These are phyloP conservation scores for Salvelinus fontinalis DNA, from an alignment of 2,113 vertebrate species.

Conservation along the genomic window DNA sequence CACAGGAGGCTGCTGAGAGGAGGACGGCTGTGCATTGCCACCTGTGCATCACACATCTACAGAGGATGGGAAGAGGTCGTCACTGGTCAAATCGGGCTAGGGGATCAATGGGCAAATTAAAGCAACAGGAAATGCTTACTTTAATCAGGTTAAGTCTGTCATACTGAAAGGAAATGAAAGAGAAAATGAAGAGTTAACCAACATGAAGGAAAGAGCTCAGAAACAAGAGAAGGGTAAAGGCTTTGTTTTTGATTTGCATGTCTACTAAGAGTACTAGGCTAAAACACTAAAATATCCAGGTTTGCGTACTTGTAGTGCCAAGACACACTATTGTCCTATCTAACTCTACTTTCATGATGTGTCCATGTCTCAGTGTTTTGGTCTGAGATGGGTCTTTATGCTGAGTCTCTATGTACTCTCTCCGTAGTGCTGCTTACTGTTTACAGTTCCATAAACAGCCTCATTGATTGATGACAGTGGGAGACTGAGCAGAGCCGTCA, in stretches of 20 bases:
- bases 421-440: background rate
- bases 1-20: too few relatives aligned
- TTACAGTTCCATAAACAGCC: constrained; percentile 20
- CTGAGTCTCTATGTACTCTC: background rate
- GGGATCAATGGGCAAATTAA: constrained; percentile 41
- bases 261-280: too few relatives aligned
- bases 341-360: too few relatives aligned
- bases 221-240: constrained; percentile 8
- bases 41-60: constrained; percentile 19
- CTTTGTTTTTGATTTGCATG: constrained; percentile 4
- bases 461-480: constrained; percentile 32
- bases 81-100: constrained; percentile 25
- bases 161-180: constrained; percentile 85
- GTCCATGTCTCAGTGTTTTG: too few relatives aligned
- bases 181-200: constrained; percentile 65
- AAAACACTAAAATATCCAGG: constrained; percentile 13
- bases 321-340: too few relatives aligned
- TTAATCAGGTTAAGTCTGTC: constrained; percentile 98
- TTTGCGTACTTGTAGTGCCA: too few relatives aligned
- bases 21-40: too few relatives aligned
- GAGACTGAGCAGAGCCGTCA: background rate
- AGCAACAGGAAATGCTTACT: constrained; percentile 83
- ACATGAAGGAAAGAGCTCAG: constrained; percentile 1
- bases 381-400: too few relatives aligned
- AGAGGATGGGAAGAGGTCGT: constrained; percentile 16